Base-by-base conservation (phyloP, 2,888 invertebrate genomes). In the Isotomurus palustris region DNA sequence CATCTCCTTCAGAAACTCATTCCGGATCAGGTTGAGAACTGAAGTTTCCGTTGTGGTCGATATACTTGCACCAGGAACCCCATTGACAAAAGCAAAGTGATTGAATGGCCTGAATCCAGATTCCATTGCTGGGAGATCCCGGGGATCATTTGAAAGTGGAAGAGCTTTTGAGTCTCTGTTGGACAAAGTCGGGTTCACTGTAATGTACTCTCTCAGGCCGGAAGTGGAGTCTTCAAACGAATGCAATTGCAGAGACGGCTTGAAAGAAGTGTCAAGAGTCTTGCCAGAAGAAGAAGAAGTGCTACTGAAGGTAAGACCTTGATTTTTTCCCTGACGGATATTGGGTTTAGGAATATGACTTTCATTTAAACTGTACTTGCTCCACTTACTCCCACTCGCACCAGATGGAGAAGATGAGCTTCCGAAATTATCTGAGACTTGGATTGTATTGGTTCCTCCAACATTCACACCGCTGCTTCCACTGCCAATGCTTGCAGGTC, bases 181-280 rank as follows among this genome's bases (percentile, higher is more conserved):
- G 28, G 27, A 24, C 17, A 14, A 19, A 24, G 47, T 25, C 5
- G 43, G 43, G 19, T 47, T 49, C 25, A 62, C 56, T 28, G 58
- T 64, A 32, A 61, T 64, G 32, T 61, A 61, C 12, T 56, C 58
- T 29, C 54, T 61, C 22, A 58, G 50, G 25, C 64, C 64, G 3
- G 61, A 56, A 28, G 62, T 62, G 4, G 68, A 59, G 48, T 68
- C 68, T 38, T 66, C 57, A 32, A 60, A 68, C 6, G 65, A 62
- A 56, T 63, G 64, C 24, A 68, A 51, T 62, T 68, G 66, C 2
- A 68, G 68, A 14, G 66, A 66, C 10, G 70, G 70, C 12, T 64
- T 53, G 47, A 70, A 70, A 54, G 59, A 58, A 38, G 45, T 32
- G 25, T 48, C 36, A 14, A 38, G 19, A 19, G 6, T 38, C 6